A percentile compares a stretch with the other conserved stretches of the same genome.
These are phyloP conservation scores for Coboldia fuscipes DNA, from an alignment of 1,140 invertebrate genomes.

Conservation along the genomic window DNA sequence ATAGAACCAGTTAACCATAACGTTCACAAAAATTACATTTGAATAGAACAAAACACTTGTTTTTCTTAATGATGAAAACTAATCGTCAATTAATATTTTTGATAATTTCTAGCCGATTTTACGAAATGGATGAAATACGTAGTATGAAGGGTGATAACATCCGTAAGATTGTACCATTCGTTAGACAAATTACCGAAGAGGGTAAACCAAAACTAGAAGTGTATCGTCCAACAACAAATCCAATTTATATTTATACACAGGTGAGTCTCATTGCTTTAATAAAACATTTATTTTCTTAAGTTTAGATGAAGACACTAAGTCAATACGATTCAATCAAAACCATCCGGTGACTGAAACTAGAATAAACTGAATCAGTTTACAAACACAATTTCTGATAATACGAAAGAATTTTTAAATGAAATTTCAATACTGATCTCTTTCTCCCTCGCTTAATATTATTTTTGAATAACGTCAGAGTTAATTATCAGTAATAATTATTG, in stretches of 20 bases:
- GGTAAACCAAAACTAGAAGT: conserved; percentile 22
- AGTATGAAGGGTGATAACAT: conserved; percentile 29
- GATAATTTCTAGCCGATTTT: conserved; percentile 8
- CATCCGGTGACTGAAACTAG: not conserved
- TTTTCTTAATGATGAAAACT: too few species aligned
- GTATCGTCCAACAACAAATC: conserved; percentile 27
- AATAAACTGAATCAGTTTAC: too few species aligned
- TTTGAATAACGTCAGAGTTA: too few species aligned
- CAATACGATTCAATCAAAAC: not conserved
- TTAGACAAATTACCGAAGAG: conserved; percentile 26
- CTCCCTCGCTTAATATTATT: too few species aligned
- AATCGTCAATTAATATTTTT: not conserved
- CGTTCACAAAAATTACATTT: not conserved
- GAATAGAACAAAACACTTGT: too few species aligned
- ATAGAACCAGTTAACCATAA: too few species aligned
- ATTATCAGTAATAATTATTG: too few species aligned
- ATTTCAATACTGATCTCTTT: too few species aligned
- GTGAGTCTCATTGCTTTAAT: conserved; percentile 12
- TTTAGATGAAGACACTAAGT: not conserved
- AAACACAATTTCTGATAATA: too few species aligned
- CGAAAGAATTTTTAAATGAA: too few species aligned
- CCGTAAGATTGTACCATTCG: conserved; percentile 29
- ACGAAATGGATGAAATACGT: conserved; percentile 35
- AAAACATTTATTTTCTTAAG: not conserved
- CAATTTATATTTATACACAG: conserved; percentile 30